Base-by-base conservation (phyloP, 1,140 invertebrate species). In the Andrena cerasifolii region DNA sequence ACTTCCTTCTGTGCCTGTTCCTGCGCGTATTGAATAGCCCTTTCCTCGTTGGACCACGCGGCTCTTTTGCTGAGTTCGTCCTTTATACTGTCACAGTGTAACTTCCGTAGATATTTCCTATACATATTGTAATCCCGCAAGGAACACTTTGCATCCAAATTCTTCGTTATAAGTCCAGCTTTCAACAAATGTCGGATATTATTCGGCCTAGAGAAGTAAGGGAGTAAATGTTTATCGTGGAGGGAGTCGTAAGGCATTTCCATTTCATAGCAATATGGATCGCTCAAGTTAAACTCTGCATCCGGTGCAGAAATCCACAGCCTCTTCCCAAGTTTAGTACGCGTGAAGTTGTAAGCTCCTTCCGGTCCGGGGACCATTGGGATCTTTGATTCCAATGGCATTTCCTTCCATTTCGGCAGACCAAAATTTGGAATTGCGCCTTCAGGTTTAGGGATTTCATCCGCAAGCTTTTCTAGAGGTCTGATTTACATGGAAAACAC, bases 121-220 rank as follows among this genome's bases (percentile, higher is more conserved):
- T 92, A 92, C 26, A 78, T 75, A 31, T 93, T 93, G 31, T 90
- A 92, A 33, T 93, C 88, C 12, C 86, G 87, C 5, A 90, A 56
- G 0, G 87, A 88, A 71, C 92, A 93, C 16, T 84, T 87, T 0
- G 88, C 92, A 18, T 92, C 83, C n/a, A 90, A 58, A 36, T 87
- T 58, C 10, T 84, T 63, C 2, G 85, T 90, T 8, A 93, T 54
- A 1, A 93, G 80, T 12, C 89, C 91, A 28, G 85, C 70, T 49
- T 91, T 86, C 4, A 89, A 54, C 51, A 92, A 71, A 63, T 79
- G 75, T n/a, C 79, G 75, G 8, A 82, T 65, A 40, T 87, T 89
- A 45, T 54, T 72, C 7, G 87, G 79, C 18, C 74, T 77, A 0
- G 74, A 78, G 75, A 92, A 92, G 78, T 91, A 89, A 8, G 82